These are phyloP conservation scores for Platysternon megacephalum DNA, from an alignment of 2,113 vertebrate species.

Conservation along the genomic window DNA sequence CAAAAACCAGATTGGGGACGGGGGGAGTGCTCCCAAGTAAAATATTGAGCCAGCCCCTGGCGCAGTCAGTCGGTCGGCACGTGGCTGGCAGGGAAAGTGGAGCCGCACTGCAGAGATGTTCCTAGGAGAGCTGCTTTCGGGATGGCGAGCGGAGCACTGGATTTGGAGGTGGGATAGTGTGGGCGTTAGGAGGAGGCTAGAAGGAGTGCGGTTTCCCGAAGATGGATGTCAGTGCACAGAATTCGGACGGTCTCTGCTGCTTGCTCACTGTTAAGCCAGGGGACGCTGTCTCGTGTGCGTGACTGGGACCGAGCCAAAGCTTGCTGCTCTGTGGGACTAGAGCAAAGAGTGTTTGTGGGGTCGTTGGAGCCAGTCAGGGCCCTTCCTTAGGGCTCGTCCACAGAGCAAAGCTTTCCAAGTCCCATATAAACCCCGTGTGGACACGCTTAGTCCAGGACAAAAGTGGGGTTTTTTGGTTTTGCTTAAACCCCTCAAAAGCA, in stretches of 20 bases:
- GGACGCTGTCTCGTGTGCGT: background rate
- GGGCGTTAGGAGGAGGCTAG: background rate
- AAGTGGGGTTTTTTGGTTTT: too few relatives aligned
- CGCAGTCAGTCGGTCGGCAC: background rate
- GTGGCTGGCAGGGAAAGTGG: background rate
- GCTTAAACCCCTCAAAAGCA: too few relatives aligned
- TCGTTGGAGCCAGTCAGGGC: background rate
- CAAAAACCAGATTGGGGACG: background rate
- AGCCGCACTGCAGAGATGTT: background rate
- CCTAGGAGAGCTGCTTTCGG: background rate
- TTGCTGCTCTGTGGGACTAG: background rate
- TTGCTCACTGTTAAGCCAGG: background rate
- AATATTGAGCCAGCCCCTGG: background rate
- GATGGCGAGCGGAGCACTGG: background rate
- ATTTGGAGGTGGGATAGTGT: rapidly evolving
- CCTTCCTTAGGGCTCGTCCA: background rate
- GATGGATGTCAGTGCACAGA: background rate
- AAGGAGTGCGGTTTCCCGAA: background rate
- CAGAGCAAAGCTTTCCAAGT: background rate
- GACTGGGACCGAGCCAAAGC: background rate
- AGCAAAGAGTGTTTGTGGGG: background rate
- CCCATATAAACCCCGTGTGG: background rate
- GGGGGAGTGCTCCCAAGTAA: background rate
- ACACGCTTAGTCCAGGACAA: too few relatives aligned
- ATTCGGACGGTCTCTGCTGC: background rate